Conservation (phyloP, 2,113 vertebrate genomes). For the Pluvianellus socialis region DNA sequence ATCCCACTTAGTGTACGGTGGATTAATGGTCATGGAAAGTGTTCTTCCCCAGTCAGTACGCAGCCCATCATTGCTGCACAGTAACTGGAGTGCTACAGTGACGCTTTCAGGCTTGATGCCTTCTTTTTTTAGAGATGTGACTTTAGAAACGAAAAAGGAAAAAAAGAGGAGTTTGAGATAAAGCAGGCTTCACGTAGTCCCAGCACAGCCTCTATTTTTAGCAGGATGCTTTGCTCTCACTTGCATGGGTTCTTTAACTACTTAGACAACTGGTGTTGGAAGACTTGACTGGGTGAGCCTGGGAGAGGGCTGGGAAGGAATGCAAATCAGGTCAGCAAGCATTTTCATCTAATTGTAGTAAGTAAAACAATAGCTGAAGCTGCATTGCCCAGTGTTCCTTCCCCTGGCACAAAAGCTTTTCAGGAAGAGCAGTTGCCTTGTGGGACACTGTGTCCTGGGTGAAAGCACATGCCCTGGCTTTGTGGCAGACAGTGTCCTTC, state of each 20-base stretch:
- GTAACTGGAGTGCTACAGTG: neutral
- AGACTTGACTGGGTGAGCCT: slow-evolving; percentile 11
- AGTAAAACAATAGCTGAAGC: neutral
- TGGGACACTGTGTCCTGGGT: slow-evolving; percentile 42
- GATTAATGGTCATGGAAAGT: slow-evolving; percentile 22
- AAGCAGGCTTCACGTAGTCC: slow-evolving; percentile 39
- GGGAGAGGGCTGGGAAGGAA: neutral
- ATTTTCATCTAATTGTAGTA: slow-evolving; percentile 33
- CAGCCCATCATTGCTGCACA: neutral
- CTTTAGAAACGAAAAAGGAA: slow-evolving; percentile 32
- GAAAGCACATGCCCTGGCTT: slow-evolving; percentile 57
- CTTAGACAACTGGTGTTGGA: slow-evolving; percentile 26
- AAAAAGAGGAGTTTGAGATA: slow-evolving; percentile 25
- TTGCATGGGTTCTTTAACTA: slow-evolving; percentile 35
- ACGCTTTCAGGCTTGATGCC: slow-evolving; percentile 20
- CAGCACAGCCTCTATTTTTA: slow-evolving; percentile 60
- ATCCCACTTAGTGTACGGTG: slow-evolving; percentile 8
- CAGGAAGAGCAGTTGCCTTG: slow-evolving; percentile 36
- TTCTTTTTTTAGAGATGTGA: slow-evolving; percentile 49
- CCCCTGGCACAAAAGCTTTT: slow-evolving; percentile 26
- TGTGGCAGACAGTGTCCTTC: slow-evolving; percentile 55
- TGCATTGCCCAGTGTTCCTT: neutral
- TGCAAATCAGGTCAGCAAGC: slow-evolving; percentile 21
- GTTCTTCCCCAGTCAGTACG: neutral
- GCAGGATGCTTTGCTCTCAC: slow-evolving; percentile 44